Conservation (phyloP, 2,888 invertebrate species). For the Rhyacophila evoluta region DNA sequence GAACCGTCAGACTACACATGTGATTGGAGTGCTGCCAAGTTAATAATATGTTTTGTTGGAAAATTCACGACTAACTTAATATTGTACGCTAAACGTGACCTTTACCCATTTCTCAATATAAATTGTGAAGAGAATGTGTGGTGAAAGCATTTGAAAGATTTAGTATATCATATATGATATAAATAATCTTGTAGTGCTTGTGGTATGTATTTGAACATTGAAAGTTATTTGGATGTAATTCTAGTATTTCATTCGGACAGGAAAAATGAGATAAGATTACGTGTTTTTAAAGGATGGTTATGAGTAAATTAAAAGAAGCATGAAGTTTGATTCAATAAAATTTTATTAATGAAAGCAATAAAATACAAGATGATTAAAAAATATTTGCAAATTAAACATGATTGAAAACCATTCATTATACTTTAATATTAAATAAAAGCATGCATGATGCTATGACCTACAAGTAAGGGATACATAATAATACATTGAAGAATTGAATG, state of each 20-base stretch:
- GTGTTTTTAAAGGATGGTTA: conserved; percentile 9
- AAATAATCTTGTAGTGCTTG: too few species aligned
- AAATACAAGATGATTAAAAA: conserved; percentile 42
- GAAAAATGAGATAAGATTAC: not conserved
- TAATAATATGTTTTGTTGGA: too few species aligned
- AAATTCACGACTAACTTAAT: too few species aligned
- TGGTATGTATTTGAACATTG: too few species aligned
- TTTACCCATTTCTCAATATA: too few species aligned
- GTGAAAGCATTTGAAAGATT: too few species aligned
- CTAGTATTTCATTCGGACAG: not conserved
- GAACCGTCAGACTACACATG: too few species aligned
- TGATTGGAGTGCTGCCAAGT: too few species aligned
- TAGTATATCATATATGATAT: too few species aligned
- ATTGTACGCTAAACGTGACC: too few species aligned
- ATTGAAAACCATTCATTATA: conserved; percentile 16
- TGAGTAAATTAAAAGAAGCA: conserved; percentile 38
- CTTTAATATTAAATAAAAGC: conserved; percentile 20
- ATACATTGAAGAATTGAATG: conserved; percentile 7
- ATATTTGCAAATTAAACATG: conserved; percentile 34
- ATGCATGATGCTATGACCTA: conserved; percentile 26
- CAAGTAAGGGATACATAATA: conserved; percentile 5
- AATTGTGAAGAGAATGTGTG: too few species aligned
- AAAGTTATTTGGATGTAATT: too few species aligned
- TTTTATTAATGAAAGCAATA: conserved; percentile 54
- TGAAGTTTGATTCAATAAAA: conserved; percentile 44